A percentile compares a stretch with the other conserved stretches of the same genome.
phyloP scores from a whole-genome alignment of 2,797 vertebrate species.

The Petrocephalus sullivani region DNA sequence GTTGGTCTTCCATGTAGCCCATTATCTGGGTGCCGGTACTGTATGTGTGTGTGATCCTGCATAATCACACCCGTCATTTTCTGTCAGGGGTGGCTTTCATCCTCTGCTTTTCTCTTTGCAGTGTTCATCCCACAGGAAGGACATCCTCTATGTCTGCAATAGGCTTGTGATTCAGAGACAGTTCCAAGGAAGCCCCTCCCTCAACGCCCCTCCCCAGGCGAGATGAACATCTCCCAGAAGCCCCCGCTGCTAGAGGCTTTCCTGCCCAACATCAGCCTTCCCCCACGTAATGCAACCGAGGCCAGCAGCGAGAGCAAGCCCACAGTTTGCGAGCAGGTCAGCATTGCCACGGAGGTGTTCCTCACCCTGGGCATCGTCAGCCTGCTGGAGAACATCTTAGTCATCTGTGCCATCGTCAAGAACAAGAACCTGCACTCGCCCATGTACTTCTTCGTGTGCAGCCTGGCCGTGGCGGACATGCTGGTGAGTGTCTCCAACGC shows the following conservation, averaged over 20 bases:
- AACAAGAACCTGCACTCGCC: conserved; percentile 97
- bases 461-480: conserved; percentile 93
- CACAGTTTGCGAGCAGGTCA: conserved; percentile 77
- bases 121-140: neutral
- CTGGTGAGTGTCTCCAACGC: conserved; percentile 92
- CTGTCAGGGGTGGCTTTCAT: neutral
- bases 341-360: conserved; percentile 85
- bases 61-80: neutral
- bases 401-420: conserved; percentile 85
- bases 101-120: neutral
- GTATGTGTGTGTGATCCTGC: too few relatives aligned
- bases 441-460: conserved; percentile 94
- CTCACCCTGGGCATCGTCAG: conserved; percentile 87
- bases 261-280: conserved; percentile 45
- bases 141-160: neutral
- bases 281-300: conserved; percentile 18
- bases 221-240: conserved; percentile 50
- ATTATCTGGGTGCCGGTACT: too few relatives aligned
- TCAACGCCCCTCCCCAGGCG: conserved; percentile 34
- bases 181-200: neutral
- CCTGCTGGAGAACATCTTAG: conserved; percentile 87
- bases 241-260: conserved; percentile 35
- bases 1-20: too few relatives aligned
- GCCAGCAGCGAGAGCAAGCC: conserved; percentile 42
- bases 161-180: neutral